Conservation (phyloP, 2,113 vertebrate species). For the Pseudopipra pipra region DNA sequence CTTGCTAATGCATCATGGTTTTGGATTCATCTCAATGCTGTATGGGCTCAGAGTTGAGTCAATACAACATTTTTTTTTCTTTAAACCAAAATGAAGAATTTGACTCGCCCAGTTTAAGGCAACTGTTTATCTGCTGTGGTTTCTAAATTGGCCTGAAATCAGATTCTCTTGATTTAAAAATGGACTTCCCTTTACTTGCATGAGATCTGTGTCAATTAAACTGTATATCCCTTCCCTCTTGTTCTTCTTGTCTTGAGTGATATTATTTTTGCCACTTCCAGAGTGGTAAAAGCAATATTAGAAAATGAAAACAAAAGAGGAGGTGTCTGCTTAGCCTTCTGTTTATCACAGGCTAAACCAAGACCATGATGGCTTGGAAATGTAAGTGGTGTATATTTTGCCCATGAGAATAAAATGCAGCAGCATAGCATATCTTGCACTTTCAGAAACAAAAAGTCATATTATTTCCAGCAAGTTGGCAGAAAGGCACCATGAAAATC, state of each 20-base stretch:
- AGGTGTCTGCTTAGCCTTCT: not conserved
- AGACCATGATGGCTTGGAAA: fast-evolving
- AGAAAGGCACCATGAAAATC: not conserved
- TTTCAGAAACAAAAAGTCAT: not conserved
- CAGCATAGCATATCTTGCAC: not conserved
- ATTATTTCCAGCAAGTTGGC: not conserved
- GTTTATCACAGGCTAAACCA: not conserved
- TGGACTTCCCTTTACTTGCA: conserved; percentile 43
- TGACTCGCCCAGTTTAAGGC: conserved; percentile 22
- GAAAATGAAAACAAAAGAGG: conserved; percentile 47
- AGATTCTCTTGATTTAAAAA: conserved; percentile 27
- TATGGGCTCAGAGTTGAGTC: conserved; percentile 40
- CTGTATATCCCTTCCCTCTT: not conserved
- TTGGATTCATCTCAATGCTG: conserved; percentile 40
- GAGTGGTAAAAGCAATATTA: conserved; percentile 59
- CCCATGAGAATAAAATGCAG: not conserved
- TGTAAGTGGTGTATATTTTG: not conserved
- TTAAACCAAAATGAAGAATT: conserved; percentile 17
- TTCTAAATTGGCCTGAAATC: conserved; percentile 25
- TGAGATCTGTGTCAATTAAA: conserved; percentile 4
- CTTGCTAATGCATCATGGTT: conserved; percentile 52
- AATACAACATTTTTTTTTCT: conserved; percentile 26
- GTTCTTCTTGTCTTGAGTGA: not conserved
- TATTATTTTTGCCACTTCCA: conserved; percentile 47
- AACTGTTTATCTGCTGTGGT: not conserved